Conservation (phyloP, 2,888 invertebrate species). For the Cryptocheilus praepositus region DNA sequence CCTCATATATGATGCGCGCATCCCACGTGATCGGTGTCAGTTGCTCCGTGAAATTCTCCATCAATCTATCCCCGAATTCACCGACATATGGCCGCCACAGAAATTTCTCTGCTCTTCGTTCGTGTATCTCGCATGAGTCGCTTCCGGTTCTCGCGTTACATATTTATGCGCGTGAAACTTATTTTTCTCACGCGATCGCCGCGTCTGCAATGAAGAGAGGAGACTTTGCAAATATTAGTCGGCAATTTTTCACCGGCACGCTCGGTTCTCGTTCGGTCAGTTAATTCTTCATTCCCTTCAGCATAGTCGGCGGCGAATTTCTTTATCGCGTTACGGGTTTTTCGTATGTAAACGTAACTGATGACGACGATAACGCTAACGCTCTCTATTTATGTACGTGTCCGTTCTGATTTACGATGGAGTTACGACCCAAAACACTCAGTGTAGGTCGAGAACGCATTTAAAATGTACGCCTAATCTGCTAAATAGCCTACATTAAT, state of each 20-base stretch:
- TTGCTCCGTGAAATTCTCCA: slow-evolving; percentile 69
- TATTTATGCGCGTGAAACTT: slow-evolving; percentile 2
- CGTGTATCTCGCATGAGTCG: slow-evolving; percentile 5
- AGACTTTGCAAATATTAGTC: too few relatives aligned
- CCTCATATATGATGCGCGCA: slow-evolving; percentile 37
- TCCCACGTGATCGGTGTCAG: slow-evolving; percentile 58
- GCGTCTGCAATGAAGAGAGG: not conserved
- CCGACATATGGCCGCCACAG: slow-evolving; percentile 58
- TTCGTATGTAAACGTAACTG: too few relatives aligned
- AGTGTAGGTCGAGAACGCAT: too few relatives aligned
- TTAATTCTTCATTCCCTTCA: not conserved
- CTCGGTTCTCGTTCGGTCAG: not conserved
- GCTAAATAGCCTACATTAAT: too few relatives aligned
- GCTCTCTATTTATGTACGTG: not conserved
- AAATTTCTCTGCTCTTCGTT: slow-evolving; percentile 26
- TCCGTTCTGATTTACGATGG: not conserved
- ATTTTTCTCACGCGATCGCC: not conserved
- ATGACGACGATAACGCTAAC: too few relatives aligned
- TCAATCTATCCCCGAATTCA: slow-evolving; percentile 66
- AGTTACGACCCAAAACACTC: too few relatives aligned
- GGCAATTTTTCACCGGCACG: not conserved
- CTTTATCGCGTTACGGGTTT: not conserved
- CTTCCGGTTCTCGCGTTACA: slow-evolving; percentile 15
- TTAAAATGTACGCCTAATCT: too few relatives aligned
- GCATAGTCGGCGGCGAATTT: not conserved